Base-by-base conservation (phyloP, 2,888 invertebrate genomes). In the Chymomyza fuscimana region DNA sequence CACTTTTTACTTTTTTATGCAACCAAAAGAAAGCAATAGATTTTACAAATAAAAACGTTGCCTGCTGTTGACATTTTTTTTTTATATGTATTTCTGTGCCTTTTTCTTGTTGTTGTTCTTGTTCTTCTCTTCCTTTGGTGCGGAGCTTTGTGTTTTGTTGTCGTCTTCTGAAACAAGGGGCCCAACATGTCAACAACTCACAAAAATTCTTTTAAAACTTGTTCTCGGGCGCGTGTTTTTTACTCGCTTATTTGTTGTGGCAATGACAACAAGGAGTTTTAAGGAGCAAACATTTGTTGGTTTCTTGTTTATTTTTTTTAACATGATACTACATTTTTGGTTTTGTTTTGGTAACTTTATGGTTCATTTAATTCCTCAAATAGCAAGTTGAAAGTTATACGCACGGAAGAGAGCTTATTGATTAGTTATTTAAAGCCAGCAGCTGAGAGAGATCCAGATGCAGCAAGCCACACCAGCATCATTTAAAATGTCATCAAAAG, bases 21-120 rank as follows among this genome's bases (percentile, higher is more conserved):
- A n/a, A 7, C 32, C 32, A 46, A 46, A 54, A 54, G 54, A 54
- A 54, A 46, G 40, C 40, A 46, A 46, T 46, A 46, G 40, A 46
- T 46, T 46, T 46, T 4, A 22, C 66, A 69, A 72, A 73, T 58
- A 50, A 82, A 81, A 83, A 74, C 72, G 67, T 71, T 65, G 58
- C 12, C 88, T 86, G 83, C 68, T 87, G 88, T 83, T 83, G 83
- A 83, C 88, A 83, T 87, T 87, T 81, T 72, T 67, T 74, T 73
- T 72, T 68, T 61, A 58, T 66, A 51, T n/a, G 32, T 65, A 32
- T 76, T 46, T 10, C 56, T 12, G 4, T 22, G 32, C 12, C 12
- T 46, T 46, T 46, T 46, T 46, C 40, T 46, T 10, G 4, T 46
- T 46, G 10, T 63, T 71, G 16, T n/a, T 51, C 16, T 46, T 46